phyloP scores from a whole-genome alignment of 2,113 vertebrate species.

The Psephotus haematonotus region DNA sequence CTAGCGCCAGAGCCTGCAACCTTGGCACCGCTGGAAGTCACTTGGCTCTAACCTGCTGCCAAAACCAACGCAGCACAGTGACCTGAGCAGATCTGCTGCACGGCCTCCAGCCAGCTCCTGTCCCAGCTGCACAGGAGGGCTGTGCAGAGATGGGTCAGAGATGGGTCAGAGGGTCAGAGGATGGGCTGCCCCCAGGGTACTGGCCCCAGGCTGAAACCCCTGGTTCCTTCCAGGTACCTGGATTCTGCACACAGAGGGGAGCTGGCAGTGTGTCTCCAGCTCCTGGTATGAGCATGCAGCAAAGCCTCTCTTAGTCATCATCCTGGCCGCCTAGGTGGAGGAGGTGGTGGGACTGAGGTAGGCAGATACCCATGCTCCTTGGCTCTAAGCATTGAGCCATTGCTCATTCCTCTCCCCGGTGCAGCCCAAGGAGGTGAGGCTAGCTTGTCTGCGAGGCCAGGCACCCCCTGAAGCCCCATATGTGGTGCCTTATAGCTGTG shows the following conservation, averaged over 20 bases:
- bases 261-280: not conserved
- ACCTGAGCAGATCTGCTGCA: not conserved
- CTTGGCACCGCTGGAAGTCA: not conserved
- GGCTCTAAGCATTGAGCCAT: not conserved
- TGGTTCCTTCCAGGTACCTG: not conserved
- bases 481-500: not conserved
- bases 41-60: not conserved
- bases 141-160: fast-evolving
- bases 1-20: not conserved
- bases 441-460: not conserved
- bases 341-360: not conserved
- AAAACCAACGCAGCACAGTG: not conserved
- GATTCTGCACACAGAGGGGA: not conserved
- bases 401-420: not conserved
- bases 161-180: not conserved
- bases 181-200: not conserved
- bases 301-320: not conserved
- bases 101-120: fast-evolving
- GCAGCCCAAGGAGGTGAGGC: not conserved
- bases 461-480: not conserved
- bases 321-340: not conserved
- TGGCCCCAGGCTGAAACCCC: not conserved
- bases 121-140: not conserved
- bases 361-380: not conserved
- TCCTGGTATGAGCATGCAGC: not conserved